These are phyloP conservation scores for Neelides folsomi DNA, from an alignment of 2,888 invertebrate species.

Conservation along the genomic window DNA sequence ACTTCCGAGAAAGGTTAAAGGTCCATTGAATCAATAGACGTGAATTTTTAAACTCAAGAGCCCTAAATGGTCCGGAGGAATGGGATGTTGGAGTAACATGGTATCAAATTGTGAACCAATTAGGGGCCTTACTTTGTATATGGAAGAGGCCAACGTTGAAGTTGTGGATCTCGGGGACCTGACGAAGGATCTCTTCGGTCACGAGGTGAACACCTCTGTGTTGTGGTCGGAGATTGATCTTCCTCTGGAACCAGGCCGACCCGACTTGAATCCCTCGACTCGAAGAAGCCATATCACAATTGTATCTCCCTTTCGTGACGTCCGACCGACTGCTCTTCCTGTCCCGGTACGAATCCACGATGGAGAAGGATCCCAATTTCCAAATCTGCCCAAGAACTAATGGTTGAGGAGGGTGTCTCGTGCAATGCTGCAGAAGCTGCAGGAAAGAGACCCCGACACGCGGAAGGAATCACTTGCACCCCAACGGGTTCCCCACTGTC, in stretches of 20 bases:
- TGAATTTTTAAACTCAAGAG: no score
- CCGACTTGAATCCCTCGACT: conserved; percentile 78
- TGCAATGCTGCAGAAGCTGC: not conserved
- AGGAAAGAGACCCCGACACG: conserved; percentile 11
- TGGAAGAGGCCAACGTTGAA: conserved; percentile 92
- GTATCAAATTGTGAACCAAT: no score
- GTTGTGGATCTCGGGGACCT: conserved; percentile 84
- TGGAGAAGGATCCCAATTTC: not conserved
- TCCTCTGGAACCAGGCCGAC: conserved; percentile 96
- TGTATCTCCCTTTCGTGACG: conserved; percentile 11
- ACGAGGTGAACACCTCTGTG: conserved; percentile 94
- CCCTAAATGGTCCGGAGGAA: no score
- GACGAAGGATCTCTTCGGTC: conserved; percentile 87
- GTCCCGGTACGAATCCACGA: not conserved
- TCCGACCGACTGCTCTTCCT: no score
- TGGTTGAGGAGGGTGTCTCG: not conserved
- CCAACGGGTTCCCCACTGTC: no score
- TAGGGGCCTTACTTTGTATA: conserved; percentile 66
- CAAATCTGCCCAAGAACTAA: not conserved
- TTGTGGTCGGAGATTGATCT: conserved; percentile 88
- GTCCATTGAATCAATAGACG: no score
- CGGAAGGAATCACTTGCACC: conserved; percentile 5
- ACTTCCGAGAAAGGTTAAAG: no score
- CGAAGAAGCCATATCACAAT: conserved; percentile 65
- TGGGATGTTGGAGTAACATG: no score